phyloP scores from a whole-genome alignment of 2,113 vertebrate genomes.

The Gracilinanus agilis region DNA sequence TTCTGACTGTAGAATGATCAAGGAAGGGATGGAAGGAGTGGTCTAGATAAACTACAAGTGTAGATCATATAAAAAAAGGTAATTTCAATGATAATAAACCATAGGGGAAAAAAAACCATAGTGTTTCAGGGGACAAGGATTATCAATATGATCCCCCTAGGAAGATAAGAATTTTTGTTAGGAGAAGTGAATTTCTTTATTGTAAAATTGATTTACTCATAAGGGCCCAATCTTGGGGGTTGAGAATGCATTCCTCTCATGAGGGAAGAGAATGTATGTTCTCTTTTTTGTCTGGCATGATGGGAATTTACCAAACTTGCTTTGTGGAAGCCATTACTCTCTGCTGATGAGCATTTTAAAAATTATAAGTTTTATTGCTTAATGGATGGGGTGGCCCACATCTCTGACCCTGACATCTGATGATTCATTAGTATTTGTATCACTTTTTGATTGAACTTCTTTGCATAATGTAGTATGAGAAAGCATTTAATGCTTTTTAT shows the following conservation, averaged over 20 bases:
- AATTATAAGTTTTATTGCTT: not conserved
- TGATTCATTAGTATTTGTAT: not conserved
- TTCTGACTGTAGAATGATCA: constrained; percentile 52
- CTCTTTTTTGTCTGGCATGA: not conserved
- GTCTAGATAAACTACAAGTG: constrained; percentile 60
- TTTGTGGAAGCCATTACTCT: constrained; percentile 20
- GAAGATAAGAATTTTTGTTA: not conserved
- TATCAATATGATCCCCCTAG: not conserved
- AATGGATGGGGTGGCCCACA: not conserved
- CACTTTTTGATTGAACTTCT: not conserved
- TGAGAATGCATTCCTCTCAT: not conserved
- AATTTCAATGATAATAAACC: constrained; percentile 57
- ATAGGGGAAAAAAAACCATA: not conserved
- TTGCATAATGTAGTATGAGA: not conserved
- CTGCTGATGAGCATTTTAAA: not conserved
- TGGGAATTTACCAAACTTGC: constrained; percentile 12
- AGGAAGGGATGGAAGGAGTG: constrained; percentile 60
- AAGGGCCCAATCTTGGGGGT: not conserved
- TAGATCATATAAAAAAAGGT: constrained; percentile 49
- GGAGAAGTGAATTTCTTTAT: constrained; percentile 23
- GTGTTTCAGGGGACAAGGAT: not conserved
- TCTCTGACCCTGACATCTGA: not conserved
- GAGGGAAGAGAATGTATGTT: not conserved
- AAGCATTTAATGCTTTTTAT: not conserved
- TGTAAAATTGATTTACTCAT: not conserved